Conservation (phyloP, 2,888 invertebrate genomes). For the Pristionchus entomophagus region DNA sequence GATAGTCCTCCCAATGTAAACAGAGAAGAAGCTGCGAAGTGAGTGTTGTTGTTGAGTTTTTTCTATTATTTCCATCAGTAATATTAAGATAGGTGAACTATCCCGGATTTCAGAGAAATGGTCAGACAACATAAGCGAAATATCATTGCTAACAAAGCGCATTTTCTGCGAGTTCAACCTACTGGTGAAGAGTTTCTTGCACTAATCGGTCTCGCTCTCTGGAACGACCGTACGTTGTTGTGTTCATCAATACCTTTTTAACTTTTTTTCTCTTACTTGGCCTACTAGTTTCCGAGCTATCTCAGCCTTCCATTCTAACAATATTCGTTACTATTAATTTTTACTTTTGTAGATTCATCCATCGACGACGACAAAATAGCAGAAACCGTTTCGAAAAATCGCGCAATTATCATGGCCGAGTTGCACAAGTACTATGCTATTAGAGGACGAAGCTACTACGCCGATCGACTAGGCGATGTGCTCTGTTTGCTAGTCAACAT, state of each 20-base stretch:
- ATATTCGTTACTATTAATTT: too few species aligned
- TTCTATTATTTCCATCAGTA: too few species aligned
- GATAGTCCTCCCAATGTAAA: not conserved
- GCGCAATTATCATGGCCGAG: not conserved
- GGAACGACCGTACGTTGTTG: not conserved
- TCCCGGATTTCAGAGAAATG: not conserved
- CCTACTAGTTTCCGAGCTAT: too few species aligned
- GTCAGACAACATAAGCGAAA: not conserved
- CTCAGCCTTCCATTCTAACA: too few species aligned
- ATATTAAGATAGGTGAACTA: too few species aligned
- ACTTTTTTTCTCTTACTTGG: too few species aligned
- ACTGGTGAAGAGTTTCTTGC: not conserved
- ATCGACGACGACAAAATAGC: not conserved
- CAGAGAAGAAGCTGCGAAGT: not conserved
- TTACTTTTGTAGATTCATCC: not conserved
- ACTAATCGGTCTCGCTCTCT: not conserved
- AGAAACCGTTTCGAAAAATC: not conserved
- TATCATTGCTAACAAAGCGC: not conserved
- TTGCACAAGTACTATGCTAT: not conserved
- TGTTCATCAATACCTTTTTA: too few species aligned
- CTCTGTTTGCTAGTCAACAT: not conserved
- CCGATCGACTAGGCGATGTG: not conserved
- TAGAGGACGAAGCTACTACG: not conserved
- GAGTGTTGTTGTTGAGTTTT: not conserved
- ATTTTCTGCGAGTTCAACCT: not conserved